Evolutionary conservation across 2,113 vertebrate species (phyloP), one percentile per base, ranked within the genome.

Genomic region (Carassius gibelio): DNA sequence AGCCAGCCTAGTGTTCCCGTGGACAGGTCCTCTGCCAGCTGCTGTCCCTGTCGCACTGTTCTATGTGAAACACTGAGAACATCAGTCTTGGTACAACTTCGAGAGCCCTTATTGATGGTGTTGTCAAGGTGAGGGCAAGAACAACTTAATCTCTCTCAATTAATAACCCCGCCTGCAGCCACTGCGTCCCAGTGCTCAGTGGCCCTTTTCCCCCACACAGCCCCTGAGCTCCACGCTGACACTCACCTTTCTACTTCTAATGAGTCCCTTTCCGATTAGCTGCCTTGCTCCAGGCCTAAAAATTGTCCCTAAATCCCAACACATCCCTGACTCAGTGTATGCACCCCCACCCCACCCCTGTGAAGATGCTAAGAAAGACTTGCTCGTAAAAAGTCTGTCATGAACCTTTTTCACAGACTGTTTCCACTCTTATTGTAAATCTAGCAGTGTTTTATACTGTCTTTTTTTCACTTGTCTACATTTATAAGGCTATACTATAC

Each of bases 101-200:
- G 45, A 84, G 82, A 78, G 78, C 71, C 81, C 74, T 87, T 88
- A 90, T 86, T 89, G 88, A 89, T 89, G 82, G 64, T 68, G 84
- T 84, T 85, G 87, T 88, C 89, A 83, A 48, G 77, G 75, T 64
- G 71, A 84, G 83, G 86, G 87, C 71, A 45, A 87, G 82, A 87
- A 82, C 84, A 87, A 81, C 87, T 90, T 89, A 90, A 90, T 90
- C 87, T 88, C 88, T 85, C 85, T 90, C 88, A 91, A 88, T 91
- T 89, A 91, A 88, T 88, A 81, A 30, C 79, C 83, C 76, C 66
- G 81, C 85, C 78, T 62, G 45, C 57, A 59, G 85, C 74, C 66
- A 74, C 68, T 8, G 14, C 17, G 36, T 86, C 84, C 84, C 86
- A 72, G 48, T 4, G 38, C 84, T 61, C 23, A 36, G 75, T 30